A percentile compares a stretch with the other conserved stretches of the same genome.
These are phyloP conservation scores for Trichechus manatus DNA, from an alignment of 2,113 vertebrate species.

Conservation along the genomic window DNA sequence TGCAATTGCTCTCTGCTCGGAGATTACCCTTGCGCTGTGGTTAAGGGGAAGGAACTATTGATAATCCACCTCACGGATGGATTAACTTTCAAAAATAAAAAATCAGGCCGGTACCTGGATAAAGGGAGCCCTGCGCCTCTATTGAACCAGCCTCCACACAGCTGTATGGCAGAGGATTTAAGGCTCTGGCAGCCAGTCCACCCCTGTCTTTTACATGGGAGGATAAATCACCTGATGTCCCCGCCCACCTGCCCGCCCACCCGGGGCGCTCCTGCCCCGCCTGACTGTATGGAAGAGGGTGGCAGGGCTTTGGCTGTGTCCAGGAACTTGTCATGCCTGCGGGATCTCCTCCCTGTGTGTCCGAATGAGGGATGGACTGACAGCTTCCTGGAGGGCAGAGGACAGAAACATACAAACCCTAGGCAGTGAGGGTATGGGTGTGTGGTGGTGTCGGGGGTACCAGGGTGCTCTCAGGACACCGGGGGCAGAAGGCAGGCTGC, in stretches of 20 bases:
- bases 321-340: not conserved
- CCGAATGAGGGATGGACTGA: not conserved
- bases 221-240: not conserved
- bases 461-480: not conserved
- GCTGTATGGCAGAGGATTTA: not conserved
- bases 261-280: not conserved
- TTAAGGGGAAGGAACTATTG: not conserved
- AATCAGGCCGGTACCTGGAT: not conserved
- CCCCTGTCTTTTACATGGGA: not conserved
- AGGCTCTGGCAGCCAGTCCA: not conserved
- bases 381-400: not conserved
- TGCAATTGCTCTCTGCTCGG: not conserved
- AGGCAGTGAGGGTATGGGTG: accelerated
- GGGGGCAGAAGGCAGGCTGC: not conserved
- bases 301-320: accelerated
- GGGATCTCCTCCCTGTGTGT: not conserved
- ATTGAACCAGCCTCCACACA: not conserved
- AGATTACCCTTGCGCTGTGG: not conserved
- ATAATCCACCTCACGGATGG: not conserved
- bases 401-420: too few species aligned
- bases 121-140: not conserved
- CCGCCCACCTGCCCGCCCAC: accelerated
- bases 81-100: constrained; percentile 51
- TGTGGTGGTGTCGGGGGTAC: accelerated
- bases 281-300: not conserved